phyloP scores from a whole-genome alignment of 2,113 vertebrate genomes.

The Vulpes ferrilata region DNA sequence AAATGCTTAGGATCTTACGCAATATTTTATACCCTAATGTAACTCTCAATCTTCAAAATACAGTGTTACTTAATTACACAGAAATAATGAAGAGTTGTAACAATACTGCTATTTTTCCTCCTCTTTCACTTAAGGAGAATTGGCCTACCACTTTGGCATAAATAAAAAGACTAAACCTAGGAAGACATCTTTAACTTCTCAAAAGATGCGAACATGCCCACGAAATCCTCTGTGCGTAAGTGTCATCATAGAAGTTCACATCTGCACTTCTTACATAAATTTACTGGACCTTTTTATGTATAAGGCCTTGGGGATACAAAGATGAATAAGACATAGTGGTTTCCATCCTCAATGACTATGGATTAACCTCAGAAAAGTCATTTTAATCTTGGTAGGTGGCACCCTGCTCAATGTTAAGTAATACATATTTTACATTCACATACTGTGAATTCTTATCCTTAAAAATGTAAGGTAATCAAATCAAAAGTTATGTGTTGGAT shows the following conservation, averaged over 20 bases:
- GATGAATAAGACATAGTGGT: not conserved
- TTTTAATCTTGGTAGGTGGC: not conserved
- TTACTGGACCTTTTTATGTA: not conserved
- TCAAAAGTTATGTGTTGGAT: not conserved
- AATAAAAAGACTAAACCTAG: not conserved
- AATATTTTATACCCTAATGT: slow-evolving; percentile 2
- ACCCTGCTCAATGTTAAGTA: not conserved
- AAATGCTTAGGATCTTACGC: slow-evolving; percentile 29
- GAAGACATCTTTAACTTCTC: slow-evolving; percentile 13
- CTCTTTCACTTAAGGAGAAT: not conserved
- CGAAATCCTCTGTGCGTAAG: not conserved
- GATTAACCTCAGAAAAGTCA: slow-evolving; percentile 35
- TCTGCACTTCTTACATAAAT: slow-evolving; percentile 20
- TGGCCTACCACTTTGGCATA: not conserved
- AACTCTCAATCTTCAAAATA: not conserved
- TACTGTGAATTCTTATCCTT: slow-evolving; percentile 48
- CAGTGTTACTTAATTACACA: not conserved
- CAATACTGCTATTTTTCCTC: not conserved
- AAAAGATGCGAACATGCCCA: slow-evolving; percentile 12
- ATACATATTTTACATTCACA: not conserved
- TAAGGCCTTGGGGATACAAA: not conserved
- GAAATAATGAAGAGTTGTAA: slow-evolving; percentile 7
- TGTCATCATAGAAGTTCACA: slow-evolving; percentile 23
- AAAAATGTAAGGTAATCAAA: slow-evolving; percentile 15
- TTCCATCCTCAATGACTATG: not conserved